A percentile compares a stretch with the other conserved stretches of the same genome.
These are phyloP conservation scores for Ceraclea dissimilis DNA, from an alignment of 2,888 invertebrate genomes.

Conservation along the genomic window DNA sequence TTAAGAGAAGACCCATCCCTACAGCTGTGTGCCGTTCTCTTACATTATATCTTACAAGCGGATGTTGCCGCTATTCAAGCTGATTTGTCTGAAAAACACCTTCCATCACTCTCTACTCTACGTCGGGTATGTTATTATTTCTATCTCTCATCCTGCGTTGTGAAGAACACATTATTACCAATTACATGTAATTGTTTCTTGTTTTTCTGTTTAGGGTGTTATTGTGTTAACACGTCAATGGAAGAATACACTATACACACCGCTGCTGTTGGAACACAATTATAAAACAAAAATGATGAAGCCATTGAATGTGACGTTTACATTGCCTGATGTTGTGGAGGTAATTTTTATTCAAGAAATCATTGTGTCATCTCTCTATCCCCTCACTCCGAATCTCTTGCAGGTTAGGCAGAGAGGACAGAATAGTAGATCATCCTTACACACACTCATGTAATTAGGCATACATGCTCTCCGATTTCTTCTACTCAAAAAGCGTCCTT, in stretches of 20 bases:
- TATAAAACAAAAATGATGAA: constrained; percentile 77
- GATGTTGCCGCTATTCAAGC: constrained; percentile 72
- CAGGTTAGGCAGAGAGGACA: too few relatives aligned
- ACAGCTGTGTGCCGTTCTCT: constrained; percentile 83
- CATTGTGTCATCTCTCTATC: background rate
- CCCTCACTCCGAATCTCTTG: too few relatives aligned
- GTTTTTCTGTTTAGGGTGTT: constrained; percentile 61
- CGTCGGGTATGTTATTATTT: constrained; percentile 56
- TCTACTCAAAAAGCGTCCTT: too few relatives aligned
- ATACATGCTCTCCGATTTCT: too few relatives aligned
- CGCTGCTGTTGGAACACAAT: constrained; percentile 80
- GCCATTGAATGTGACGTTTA: constrained; percentile 83
- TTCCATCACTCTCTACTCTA: constrained; percentile 81
- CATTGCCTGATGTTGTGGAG: constrained; percentile 76
- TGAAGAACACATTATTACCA: too few relatives aligned
- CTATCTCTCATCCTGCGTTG: background rate
- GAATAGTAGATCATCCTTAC: too few relatives aligned
- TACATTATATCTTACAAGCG: constrained; percentile 73
- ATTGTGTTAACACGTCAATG: constrained; percentile 93
- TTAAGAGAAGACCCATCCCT: constrained; percentile 93
- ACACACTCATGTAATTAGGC: too few relatives aligned
- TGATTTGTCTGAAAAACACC: constrained; percentile 72
- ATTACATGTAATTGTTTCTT: background rate
- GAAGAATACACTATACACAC: constrained; percentile 94
- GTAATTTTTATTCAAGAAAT: constrained; percentile 46